These are phyloP conservation scores for Acanthopagrus latus DNA, from an alignment of 2,797 vertebrate species.

Conservation along the genomic window DNA sequence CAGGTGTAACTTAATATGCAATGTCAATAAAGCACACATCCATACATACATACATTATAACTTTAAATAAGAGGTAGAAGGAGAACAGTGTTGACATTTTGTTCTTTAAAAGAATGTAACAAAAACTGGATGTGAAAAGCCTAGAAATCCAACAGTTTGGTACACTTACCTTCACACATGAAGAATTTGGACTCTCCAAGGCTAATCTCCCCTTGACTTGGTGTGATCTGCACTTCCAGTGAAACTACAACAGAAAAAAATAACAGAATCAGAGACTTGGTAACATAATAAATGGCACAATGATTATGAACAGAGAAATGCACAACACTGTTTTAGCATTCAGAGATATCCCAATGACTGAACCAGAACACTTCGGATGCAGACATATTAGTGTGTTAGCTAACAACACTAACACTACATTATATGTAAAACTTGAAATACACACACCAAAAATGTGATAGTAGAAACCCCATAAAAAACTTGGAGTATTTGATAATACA, in stretches of 20 bases:
- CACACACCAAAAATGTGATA: not conserved
- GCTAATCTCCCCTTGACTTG: conserved; percentile 95
- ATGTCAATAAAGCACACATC: too few relatives aligned
- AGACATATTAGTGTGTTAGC: not conserved
- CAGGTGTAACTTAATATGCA: too few relatives aligned
- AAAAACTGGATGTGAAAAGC: not conserved
- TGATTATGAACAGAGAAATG: not conserved
- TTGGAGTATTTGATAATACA: not conserved
- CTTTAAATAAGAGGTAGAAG: too few relatives aligned
- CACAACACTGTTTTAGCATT: not conserved
- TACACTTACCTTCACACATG: conserved; percentile 93
- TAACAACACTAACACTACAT: not conserved
- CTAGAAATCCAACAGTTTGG: not conserved
- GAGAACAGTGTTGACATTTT: not conserved
- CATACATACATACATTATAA: too few relatives aligned
- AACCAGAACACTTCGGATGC: conserved; percentile 1
- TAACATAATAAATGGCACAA: not conserved
- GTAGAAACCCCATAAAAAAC: too few relatives aligned
- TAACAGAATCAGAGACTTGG: conserved; percentile 23
- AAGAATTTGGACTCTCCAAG: conserved; percentile 99
- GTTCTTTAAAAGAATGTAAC: not conserved
- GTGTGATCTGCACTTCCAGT: conserved; percentile 95
- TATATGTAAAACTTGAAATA: not conserved
- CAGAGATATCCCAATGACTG: not conserved
- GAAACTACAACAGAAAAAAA: conserved; percentile 84